These are phyloP conservation scores for Stictonetta naevosa DNA, from an alignment of 2,113 vertebrate genomes.

Conservation along the genomic window DNA sequence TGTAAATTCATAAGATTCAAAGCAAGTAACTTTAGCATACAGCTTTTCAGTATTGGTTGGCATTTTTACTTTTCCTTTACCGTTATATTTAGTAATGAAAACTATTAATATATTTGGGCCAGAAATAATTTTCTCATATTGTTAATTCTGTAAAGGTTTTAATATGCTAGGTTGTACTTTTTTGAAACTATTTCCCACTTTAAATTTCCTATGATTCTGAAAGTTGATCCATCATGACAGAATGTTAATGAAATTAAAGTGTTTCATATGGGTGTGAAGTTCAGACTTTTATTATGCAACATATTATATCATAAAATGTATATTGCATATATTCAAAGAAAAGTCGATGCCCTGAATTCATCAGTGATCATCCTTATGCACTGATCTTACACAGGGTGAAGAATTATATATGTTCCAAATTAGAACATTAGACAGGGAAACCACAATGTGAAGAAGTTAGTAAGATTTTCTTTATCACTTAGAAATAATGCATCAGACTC, in stretches of 20 bases:
- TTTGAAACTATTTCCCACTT: background rate
- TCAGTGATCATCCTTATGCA: background rate
- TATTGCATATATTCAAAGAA: background rate
- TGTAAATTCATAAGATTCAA: background rate
- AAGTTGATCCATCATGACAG: background rate
- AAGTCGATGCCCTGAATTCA: background rate
- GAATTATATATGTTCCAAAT: background rate
- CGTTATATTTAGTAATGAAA: background rate
- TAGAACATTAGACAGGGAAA: background rate
- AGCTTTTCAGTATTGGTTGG: background rate
- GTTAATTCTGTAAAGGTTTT: background rate
- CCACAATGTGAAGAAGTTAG: background rate
- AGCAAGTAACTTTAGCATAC: accelerated
- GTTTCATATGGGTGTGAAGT: background rate
- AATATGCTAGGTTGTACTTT: background rate
- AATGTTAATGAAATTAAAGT: background rate
- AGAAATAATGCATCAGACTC: background rate
- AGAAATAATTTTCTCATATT: background rate
- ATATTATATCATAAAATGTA: accelerated
- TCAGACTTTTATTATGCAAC: background rate
- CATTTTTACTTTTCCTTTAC: background rate
- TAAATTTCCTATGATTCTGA: background rate
- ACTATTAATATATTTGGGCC: background rate
- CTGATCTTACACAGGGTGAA: background rate
- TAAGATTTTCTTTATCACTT: background rate